Evolutionary conservation across 2,113 vertebrate genomes (phyloP), one percentile per base, ranked within the genome.

Genomic region (Nycticorax nycticorax): DNA sequence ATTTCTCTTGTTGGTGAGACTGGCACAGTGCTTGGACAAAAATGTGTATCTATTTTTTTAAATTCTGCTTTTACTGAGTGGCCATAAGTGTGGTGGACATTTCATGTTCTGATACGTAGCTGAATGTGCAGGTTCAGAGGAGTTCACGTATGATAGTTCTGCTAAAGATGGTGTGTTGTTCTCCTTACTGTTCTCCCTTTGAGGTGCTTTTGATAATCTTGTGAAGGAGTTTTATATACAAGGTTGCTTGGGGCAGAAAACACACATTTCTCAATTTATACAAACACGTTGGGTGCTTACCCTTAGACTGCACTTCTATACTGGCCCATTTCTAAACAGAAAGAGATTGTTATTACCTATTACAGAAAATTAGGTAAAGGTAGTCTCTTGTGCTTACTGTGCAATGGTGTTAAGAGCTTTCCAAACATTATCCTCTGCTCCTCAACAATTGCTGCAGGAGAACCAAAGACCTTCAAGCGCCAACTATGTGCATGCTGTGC

Each of bases 31-130:
- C 57, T 72, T 64, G 27, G 35, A 16, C 21, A 85, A 1, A 9
- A 41, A 4, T 5, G 10, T 1, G 0, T 22, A 8, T 22, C 12
- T 41, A 0, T 8, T 57, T 67, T 67, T 37, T 16, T 8, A 24
- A 50, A 28, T 66, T 45, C 30, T 41, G 4, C 11, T 85, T 76
- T 57, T 50, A 33, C 23, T 20, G 3, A 8, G 23, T 28, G 18
- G 5, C 8, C 1, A 0, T 30, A 18, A 71, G 4, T 1, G 9
- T 19, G 14, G 28, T 48, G 43, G 21, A 33, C 0, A 0, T 39
- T 76, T 67, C 11, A 30, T 8, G 13, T 80, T 64, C 48, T 60
- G 15, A 22, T 7, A 8, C n/a, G 24, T 2, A 8, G 13, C 32
- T 64, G 10, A 37, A 28, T 1, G 2, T 23, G 26, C 28, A 55